phyloP scores from a whole-genome alignment of 2,888 invertebrate species.

The Epirrhoe alternata region DNA sequence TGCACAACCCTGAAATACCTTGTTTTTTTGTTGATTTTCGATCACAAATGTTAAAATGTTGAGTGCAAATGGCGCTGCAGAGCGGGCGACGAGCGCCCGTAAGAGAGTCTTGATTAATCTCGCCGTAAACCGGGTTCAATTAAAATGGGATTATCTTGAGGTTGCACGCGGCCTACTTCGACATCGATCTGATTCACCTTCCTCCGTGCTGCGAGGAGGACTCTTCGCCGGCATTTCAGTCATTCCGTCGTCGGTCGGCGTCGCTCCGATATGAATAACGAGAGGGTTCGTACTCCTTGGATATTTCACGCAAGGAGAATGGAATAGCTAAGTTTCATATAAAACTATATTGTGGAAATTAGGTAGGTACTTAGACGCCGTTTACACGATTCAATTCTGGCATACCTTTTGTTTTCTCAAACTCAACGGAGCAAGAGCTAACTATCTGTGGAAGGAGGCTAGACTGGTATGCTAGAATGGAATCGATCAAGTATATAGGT shows the following conservation, averaged over 20 bases:
- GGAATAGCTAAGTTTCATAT: neutral
- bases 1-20: too few species aligned
- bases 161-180: slow-evolving; percentile 54
- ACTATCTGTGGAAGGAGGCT: too few species aligned
- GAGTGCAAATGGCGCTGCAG: neutral
- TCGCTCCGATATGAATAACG: neutral
- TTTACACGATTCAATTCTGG: too few species aligned
- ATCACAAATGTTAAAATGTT: neutral
- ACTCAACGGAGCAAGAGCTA: too few species aligned
- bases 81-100: slow-evolving; percentile 1
- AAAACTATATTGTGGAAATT: neutral
- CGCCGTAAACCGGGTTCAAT: slow-evolving; percentile 69
- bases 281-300: neutral
- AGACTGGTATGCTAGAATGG: too few species aligned
- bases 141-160: slow-evolving; percentile 75
- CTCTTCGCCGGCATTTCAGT: slow-evolving; percentile 6
- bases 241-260: neutral
- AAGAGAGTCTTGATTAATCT: slow-evolving; percentile 69
- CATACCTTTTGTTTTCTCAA: too few species aligned
- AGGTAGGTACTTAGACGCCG: neutral
- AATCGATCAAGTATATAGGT: too few species aligned
- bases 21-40: neutral
- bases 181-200: slow-evolving; percentile 24
- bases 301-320: neutral
- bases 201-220: slow-evolving; percentile 15